phyloP scores from a whole-genome alignment of 1,140 invertebrate genomes.

The Dinothrombium tinctorium region DNA sequence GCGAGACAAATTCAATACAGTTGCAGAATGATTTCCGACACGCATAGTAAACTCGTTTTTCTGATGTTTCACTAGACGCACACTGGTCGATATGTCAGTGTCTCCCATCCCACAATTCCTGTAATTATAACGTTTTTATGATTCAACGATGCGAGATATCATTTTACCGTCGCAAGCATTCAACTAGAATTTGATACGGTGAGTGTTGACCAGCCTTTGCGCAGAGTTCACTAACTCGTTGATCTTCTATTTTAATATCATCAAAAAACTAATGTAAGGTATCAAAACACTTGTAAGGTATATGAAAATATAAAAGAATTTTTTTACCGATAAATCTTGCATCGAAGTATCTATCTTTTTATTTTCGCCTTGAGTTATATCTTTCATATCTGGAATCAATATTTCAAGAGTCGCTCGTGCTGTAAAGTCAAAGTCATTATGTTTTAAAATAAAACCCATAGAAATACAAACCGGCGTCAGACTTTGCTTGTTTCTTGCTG shows the following conservation, averaged over 20 bases:
- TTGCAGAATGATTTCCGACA: slow-evolving; percentile 59
- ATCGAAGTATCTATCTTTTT: slow-evolving; percentile 18
- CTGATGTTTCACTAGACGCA: slow-evolving; percentile 68
- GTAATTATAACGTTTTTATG: slow-evolving; percentile 2
- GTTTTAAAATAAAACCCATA: not conserved
- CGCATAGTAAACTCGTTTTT: slow-evolving; percentile 83
- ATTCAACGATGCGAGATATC: slow-evolving; percentile 1
- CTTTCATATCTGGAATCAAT: slow-evolving; percentile 75
- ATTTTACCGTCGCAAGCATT: slow-evolving; percentile 51
- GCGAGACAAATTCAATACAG: slow-evolving; percentile 17
- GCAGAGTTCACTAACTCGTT: slow-evolving; percentile 73
- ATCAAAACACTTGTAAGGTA: slow-evolving; percentile 4
- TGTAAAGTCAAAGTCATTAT: not conserved
- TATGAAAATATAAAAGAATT: slow-evolving; percentile 5
- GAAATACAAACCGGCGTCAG: slow-evolving; percentile 37
- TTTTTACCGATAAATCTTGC: slow-evolving; percentile 29
- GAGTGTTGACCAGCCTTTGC: slow-evolving; percentile 79
- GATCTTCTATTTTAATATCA: slow-evolving; percentile 74
- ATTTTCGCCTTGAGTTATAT: slow-evolving; percentile 22
- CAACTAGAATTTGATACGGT: slow-evolving; percentile 72
- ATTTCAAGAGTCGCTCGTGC: slow-evolving; percentile 63
- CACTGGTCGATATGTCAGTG: slow-evolving; percentile 61
- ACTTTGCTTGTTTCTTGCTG: slow-evolving; percentile 84
- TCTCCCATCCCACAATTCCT: slow-evolving; percentile 71
- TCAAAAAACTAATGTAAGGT: slow-evolving; percentile 43